A percentile compares a stretch with the other conserved stretches of the same genome.
phyloP scores from a whole-genome alignment of 2,797 vertebrate genomes.

The Hafferia zeledoni region DNA sequence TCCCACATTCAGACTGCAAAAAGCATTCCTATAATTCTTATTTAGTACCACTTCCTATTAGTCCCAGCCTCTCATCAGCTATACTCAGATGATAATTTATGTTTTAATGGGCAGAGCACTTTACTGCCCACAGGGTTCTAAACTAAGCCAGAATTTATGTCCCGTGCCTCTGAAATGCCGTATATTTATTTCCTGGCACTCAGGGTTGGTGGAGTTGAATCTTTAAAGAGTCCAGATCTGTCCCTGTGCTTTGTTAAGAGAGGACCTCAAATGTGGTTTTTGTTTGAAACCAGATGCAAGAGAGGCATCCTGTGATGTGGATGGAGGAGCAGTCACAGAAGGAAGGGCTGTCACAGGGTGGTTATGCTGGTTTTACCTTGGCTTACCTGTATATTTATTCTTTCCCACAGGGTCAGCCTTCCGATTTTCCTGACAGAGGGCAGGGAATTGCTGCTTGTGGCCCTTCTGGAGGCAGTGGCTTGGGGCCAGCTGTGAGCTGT shows the following conservation, averaged over 20 bases:
- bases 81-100: constrained; percentile 11
- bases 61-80: constrained; percentile 31
- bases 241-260: not conserved
- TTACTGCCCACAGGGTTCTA: constrained; percentile 35
- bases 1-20: not conserved
- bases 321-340: not conserved
- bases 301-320: not conserved
- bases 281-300: not conserved
- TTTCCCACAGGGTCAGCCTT: not conserved
- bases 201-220: constrained; percentile 22
- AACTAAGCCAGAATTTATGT: constrained; percentile 30
- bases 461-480: not conserved
- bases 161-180: not conserved
- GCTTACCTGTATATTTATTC: not conserved
- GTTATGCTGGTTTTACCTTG: not conserved
- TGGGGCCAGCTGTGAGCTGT: fast-evolving
- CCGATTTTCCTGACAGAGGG: not conserved
- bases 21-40: constrained; percentile 8
- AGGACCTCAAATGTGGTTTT: not conserved
- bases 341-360: fast-evolving
- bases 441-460: not conserved
- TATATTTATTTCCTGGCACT: constrained; percentile 63
- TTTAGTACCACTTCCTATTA: constrained; percentile 29
- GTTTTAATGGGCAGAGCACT: constrained; percentile 40
- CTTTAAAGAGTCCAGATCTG: constrained; percentile 40